Evolutionary conservation across 2,888 invertebrate species (phyloP).

Genomic region (Drosophila borborema): DNA sequence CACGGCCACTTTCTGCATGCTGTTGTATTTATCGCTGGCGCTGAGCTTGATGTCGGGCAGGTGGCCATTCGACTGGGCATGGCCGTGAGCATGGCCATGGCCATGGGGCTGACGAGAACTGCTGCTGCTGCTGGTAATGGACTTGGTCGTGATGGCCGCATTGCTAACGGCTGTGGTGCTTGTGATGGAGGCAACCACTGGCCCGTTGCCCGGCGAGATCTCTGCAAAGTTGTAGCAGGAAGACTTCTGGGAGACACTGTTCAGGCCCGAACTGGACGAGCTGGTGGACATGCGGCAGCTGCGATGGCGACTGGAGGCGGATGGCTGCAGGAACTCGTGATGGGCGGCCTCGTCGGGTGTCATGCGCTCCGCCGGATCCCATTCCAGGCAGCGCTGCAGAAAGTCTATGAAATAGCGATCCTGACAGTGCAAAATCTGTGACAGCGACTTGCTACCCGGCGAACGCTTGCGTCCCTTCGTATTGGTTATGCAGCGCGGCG

Average conservation of each 20-base stretch:
- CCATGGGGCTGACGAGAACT: conserved; percentile 55
- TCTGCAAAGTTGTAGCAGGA: conserved; percentile 83
- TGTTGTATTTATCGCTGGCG: conserved; percentile 84
- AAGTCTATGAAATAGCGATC: conserved; percentile 96
- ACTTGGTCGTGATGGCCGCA: conserved; percentile 81
- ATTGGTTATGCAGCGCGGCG: conserved; percentile 95
- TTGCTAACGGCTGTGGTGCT: conserved; percentile 82
- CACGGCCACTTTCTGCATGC: conserved; percentile 84
- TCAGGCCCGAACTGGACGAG: conserved; percentile 83
- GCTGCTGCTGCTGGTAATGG: conserved; percentile 40
- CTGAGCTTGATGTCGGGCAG: conserved; percentile 85
- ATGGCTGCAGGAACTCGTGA: conserved; percentile 93
- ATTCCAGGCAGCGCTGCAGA: conserved; percentile 95
- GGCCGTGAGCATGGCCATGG: conserved; percentile 58
- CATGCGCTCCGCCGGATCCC: conserved; percentile 96
- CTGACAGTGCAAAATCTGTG: conserved; percentile 92
- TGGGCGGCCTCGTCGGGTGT: conserved; percentile 95
- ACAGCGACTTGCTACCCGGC: conserved; percentile 93
- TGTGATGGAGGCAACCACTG: conserved; percentile 80
- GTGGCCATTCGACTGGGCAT: conserved; percentile 82
- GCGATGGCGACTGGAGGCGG: conserved; percentile 85
- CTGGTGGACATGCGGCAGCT: conserved; percentile 83
- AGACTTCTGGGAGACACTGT: conserved; percentile 83
- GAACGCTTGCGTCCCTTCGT: conserved; percentile 96
- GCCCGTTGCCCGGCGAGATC: conserved; percentile 77